phyloP scores from a whole-genome alignment of 2,797 vertebrate species.

The Hemitrygon akajei region DNA sequence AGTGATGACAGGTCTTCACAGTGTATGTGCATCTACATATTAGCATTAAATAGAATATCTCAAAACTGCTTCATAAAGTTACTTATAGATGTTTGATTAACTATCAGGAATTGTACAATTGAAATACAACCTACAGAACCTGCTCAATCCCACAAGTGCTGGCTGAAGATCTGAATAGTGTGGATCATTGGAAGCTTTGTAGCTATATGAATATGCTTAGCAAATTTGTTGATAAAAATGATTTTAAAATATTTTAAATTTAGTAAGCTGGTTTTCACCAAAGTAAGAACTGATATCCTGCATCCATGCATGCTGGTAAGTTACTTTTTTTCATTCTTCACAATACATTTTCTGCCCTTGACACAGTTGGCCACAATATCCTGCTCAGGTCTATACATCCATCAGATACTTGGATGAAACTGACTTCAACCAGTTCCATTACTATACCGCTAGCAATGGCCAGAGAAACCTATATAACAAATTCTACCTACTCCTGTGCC shows the following conservation, averaged over 20 bases:
- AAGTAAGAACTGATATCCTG: background rate
- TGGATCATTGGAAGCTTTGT: background rate
- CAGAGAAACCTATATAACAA: background rate
- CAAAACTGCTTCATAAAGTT: background rate
- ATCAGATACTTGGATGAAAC: too few species aligned
- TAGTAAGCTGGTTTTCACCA: background rate
- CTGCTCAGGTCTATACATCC: background rate
- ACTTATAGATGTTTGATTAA: background rate
- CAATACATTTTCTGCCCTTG: background rate
- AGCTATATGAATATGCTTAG: background rate
- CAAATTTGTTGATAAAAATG: background rate
- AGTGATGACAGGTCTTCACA: background rate
- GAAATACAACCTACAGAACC: background rate
- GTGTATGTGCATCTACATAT: background rate
- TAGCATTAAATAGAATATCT: background rate
- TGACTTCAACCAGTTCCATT: background rate
- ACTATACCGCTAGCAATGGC: background rate
- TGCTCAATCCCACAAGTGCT: background rate
- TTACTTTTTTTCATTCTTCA: background rate
- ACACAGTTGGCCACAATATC: background rate
- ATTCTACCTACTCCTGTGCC: background rate
- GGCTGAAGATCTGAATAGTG: background rate
- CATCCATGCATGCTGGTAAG: background rate
- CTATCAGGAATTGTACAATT: background rate
- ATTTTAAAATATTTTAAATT: background rate